These are phyloP conservation scores for Chionodraco myersi DNA, from an alignment of 2,113 vertebrate genomes.

Conservation along the genomic window DNA sequence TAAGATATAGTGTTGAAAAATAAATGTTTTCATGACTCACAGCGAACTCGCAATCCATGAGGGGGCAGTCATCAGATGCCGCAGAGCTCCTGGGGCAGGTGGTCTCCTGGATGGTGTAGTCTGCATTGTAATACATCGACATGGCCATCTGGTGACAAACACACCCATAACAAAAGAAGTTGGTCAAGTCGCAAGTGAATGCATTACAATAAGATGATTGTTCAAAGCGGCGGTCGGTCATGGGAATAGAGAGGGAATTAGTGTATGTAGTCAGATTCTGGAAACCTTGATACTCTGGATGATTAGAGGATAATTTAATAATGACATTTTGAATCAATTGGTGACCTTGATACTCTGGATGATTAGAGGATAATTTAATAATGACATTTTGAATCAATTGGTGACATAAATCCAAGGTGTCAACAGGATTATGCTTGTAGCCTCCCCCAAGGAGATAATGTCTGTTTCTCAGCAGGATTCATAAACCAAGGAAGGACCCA, in stretches of 20 bases:
- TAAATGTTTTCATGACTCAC: slow-evolving; percentile 66
- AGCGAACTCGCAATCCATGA: slow-evolving; percentile 81
- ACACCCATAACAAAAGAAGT: background rate
- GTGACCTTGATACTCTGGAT: background rate
- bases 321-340: background rate
- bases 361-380: background rate
- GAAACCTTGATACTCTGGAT: background rate
- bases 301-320: background rate
- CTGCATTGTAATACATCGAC: slow-evolving; percentile 49
- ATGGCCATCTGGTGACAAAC: slow-evolving; percentile 63
- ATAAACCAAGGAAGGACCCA: no score
- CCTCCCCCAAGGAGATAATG: no score
- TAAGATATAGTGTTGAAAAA: background rate
- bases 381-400: background rate
- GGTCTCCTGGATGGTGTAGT: slow-evolving; percentile 85
- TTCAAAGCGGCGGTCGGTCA: background rate
- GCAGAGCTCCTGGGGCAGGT: slow-evolving; percentile 60
- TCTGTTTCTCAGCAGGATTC: no score
- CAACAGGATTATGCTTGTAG: background rate
- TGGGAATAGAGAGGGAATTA: no score
- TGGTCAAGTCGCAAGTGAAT: background rate
- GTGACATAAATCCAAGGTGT: background rate
- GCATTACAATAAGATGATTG: no score
- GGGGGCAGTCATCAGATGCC: slow-evolving; percentile 59
- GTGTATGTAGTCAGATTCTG: background rate